Conservation (phyloP, 2,888 invertebrate genomes). For the Sacculina carcini region DNA sequence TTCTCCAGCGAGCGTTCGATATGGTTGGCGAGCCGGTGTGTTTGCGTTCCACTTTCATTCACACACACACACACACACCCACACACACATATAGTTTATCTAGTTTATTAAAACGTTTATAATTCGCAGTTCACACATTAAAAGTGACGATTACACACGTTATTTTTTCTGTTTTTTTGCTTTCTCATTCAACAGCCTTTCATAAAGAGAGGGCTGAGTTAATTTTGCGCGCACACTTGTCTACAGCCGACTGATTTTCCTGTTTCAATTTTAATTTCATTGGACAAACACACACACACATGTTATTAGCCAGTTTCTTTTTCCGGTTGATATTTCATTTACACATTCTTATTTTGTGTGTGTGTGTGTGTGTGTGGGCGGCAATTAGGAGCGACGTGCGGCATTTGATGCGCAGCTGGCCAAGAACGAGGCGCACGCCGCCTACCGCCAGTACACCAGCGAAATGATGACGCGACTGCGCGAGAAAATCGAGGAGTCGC, state of each 20-base stretch:
- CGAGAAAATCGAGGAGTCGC: conserved; percentile 79
- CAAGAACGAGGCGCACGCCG: conserved; percentile 45
- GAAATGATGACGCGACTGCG: conserved; percentile 27
- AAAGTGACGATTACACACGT: no score
- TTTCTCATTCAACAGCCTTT: neutral
- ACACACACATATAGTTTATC: no score
- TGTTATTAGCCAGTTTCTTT: no score
- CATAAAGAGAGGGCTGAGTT: neutral
- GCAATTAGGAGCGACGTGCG: conserved; percentile 42
- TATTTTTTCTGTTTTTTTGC: neutral
- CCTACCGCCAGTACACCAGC: neutral
- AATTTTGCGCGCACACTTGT: neutral
- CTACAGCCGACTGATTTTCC: neutral
- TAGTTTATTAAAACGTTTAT: no score
- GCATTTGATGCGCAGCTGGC: conserved; percentile 43
- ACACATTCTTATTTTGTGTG: no score
- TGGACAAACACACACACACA: neutral
- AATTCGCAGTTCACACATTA: no score
- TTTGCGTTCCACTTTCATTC: conserved; percentile 6
- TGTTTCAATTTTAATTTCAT: neutral
- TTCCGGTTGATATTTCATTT: no score
- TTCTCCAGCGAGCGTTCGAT: conserved; percentile 79
- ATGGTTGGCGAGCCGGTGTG: conserved; percentile 68
- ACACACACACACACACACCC: no score
- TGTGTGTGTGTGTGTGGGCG: no score